Evolutionary conservation across 2,797 vertebrate genomes (phyloP).

Genomic region (Anisognathus igniventris): DNA sequence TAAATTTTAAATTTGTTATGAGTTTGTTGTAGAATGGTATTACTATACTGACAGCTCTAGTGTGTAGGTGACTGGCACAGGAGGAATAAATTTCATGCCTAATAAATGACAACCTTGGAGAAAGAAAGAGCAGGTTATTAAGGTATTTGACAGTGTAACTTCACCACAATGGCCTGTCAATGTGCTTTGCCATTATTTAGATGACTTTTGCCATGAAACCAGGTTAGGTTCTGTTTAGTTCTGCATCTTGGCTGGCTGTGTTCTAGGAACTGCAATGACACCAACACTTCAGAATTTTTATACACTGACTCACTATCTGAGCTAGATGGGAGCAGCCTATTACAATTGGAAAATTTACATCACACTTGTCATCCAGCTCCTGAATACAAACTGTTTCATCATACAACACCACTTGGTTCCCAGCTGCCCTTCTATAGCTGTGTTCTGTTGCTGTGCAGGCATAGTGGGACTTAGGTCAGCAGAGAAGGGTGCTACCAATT

Average conservation of each 20-base stretch:
- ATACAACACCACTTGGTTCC: background rate
- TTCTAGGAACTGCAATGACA: background rate
- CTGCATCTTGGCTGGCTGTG: background rate
- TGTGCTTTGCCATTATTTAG: background rate
- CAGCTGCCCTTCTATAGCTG: background rate
- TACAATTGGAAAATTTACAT: background rate
- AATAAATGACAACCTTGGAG: background rate
- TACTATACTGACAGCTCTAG: background rate
- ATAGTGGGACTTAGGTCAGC: background rate
- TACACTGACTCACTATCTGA: background rate
- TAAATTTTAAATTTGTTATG: background rate
- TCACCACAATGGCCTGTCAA: background rate
- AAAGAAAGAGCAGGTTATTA: background rate
- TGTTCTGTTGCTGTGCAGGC: background rate
- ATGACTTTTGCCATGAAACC: background rate
- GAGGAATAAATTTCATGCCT: background rate
- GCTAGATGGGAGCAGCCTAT: background rate
- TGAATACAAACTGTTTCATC: background rate
- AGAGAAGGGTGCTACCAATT: background rate
- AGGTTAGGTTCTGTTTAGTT: background rate
- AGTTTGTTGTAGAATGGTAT: background rate
- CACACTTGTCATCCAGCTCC: background rate
- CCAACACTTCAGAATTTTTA: background rate
- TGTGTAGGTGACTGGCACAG: background rate
- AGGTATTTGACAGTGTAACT: background rate